Evolutionary conservation across 2,113 vertebrate species (phyloP), one percentile per base, ranked within the genome.

Genomic region (Mixornis gularis): DNA sequence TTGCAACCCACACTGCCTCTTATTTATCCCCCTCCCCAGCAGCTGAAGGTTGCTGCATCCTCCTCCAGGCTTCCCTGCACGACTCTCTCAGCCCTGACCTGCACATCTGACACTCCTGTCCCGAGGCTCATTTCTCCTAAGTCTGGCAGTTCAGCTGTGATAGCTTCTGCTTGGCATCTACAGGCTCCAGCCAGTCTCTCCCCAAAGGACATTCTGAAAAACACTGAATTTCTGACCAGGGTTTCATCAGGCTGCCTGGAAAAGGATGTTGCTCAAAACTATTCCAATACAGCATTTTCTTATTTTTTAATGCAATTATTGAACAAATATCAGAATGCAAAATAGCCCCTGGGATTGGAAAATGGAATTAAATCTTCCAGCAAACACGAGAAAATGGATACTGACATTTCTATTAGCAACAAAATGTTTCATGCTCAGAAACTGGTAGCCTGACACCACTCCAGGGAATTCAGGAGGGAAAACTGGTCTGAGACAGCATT

Each of bases 351-450:
- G 89, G 84, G 86, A 90, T 5, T 68, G 56, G 71, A 72, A 90
- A 86, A 95, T 56, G 80, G 94, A 96, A 96, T 92, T 95, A 94
- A 89, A 89, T 90, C 87, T 89, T 89, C 70, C 85, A 85, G 65
- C 77, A 92, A 94, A 89, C 90, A 94, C 1, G 46, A 93, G 85
- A 69, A 94, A 96, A 95, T 87, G 85, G 83, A 90, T 93, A 59
- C 65, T 13, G 32, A 93, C 10, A 49, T 96, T 92, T 93, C 95
- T 96, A 87, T 94, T 94, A 95, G 88, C 87, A 90, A 88, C 77
- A 90, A 92, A 93, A 93, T 14, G 65, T 84, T 87, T 90, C 89
- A 52, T 91, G 85, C 87, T 84, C 77, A 59, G 87, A 91, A 94
- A 94, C 20, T 16, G 70, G 82, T 51, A 92, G 95, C 73, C 46